Base-by-base conservation (phyloP, 2,888 invertebrate genomes). In the Liopterus haemorrhoidalis region DNA sequence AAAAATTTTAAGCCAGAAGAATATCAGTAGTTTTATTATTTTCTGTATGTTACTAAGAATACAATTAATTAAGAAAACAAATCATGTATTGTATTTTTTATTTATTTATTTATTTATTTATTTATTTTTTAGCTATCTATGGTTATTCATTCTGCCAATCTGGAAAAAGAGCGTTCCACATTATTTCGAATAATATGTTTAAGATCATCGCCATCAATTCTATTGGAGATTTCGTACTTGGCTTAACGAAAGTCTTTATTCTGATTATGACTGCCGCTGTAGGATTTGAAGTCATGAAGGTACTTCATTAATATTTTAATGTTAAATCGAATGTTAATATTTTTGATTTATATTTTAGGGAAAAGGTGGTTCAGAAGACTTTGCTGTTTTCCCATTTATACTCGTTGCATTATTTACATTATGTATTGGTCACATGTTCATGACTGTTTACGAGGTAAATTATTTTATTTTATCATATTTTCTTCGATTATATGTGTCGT, bases 201-300 rank as follows among this genome's bases (percentile, higher is more conserved):
- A 67, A 80, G 47, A 79, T 84, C 8, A 72, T 77, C 9, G 80
- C 82, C 2, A 81, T 85, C 33, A 84, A 84, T 67, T 81, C 81
- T 18, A 78, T 84, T n/a, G 83, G 83, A 8, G 82, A 82, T 62
- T 82, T 83, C 58, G 77, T 83, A 1, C 62, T 85, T 16, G 77
- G 83, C 54, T 64, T 85, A 32, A 78, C 78, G 18, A 85, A 85
- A 70, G 70, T 79, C 3, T 64, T 79, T 15, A 78, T 84, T 2
- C 79, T 81, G 27, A 70, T 75, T 3, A 67, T 74, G 2, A 80
- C 81, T 0, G 73, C 79, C 11, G 68, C 80, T 6, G 68, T 79
- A 37, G 81, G 81, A 14, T 69, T 79, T 21, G 70, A 74, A 55
- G 58, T 80, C 71, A 76, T 69, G 79, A 78, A 64, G 53, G 53